Evolutionary conservation across 2,113 vertebrate species (phyloP).

Genomic region (Hystrix cristata): DNA sequence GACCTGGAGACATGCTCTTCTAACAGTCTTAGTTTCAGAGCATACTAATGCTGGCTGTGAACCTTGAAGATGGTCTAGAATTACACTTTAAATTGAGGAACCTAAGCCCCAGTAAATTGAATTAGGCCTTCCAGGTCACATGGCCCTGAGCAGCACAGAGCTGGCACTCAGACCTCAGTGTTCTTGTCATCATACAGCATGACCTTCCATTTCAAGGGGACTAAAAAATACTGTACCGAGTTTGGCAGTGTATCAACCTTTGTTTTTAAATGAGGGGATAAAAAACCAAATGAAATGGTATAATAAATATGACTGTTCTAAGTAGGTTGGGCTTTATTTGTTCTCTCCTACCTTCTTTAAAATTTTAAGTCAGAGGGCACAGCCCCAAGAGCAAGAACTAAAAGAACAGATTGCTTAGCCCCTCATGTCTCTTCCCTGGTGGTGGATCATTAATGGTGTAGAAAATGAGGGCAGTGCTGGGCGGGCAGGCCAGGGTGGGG

Average conservation of each 20-base stretch:
- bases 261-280: conserved; percentile 1
- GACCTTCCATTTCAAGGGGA: conserved; percentile 16
- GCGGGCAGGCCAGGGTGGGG: conserved; percentile 86
- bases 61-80: background rate
- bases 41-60: background rate
- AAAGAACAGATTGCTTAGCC: conserved; percentile 88
- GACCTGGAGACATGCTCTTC: background rate
- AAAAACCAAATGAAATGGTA: background rate
- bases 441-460: conserved; percentile 89
- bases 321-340: background rate
- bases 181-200: background rate
- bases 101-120: background rate
- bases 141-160: background rate
- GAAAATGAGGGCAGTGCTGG: conserved; percentile 87
- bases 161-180: background rate
- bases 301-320: background rate
- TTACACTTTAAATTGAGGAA: background rate
- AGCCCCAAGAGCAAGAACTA: conserved; percentile 76
- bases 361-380: conserved; percentile 74
- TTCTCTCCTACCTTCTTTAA: background rate
- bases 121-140: background rate
- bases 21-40: background rate
- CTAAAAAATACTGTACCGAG: conserved; percentile 61
- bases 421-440: conserved; percentile 85
- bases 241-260: conserved; percentile 32